Percentiles rank a stretch among this genome's conserved stretches.
These are phyloP conservation scores for Callipepla squamata DNA, from an alignment of 2,113 vertebrate species.

Conservation along the genomic window DNA sequence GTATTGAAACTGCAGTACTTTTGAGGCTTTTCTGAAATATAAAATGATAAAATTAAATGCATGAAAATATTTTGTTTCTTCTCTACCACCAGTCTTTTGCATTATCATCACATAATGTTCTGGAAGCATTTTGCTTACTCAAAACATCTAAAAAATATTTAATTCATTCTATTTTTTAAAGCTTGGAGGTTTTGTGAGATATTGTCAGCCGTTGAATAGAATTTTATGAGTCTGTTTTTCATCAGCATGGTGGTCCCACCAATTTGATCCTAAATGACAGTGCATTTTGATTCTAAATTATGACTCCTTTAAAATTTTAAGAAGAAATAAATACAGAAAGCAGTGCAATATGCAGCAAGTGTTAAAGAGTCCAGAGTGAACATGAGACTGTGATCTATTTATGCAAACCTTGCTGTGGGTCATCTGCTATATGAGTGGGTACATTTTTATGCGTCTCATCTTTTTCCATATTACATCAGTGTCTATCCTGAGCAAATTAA, in stretches of 20 bases:
- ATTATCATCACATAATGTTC: background rate
- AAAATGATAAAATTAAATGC: background rate
- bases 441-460: background rate
- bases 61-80: background rate
- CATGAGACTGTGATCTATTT: background rate
- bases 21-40: background rate
- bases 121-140: background rate
- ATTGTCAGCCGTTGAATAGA: background rate
- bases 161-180: background rate
- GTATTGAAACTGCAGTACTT: background rate
- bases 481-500: background rate
- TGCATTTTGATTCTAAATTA: background rate
- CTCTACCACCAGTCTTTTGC: background rate
- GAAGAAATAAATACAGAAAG: background rate
- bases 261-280: background rate
- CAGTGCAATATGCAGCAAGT: background rate
- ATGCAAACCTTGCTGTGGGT: background rate
- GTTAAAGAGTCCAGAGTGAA: background rate
- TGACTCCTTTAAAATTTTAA: background rate
- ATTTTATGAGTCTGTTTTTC: conserved; percentile 29
- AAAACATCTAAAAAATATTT: background rate
- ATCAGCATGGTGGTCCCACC: accelerated
- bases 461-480: background rate
- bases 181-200: background rate
- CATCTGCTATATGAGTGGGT: accelerated